Percentiles rank a stretch among this genome's conserved stretches.
These are phyloP conservation scores for Heliconius sara DNA, from an alignment of 2,888 invertebrate genomes.

Conservation along the genomic window DNA sequence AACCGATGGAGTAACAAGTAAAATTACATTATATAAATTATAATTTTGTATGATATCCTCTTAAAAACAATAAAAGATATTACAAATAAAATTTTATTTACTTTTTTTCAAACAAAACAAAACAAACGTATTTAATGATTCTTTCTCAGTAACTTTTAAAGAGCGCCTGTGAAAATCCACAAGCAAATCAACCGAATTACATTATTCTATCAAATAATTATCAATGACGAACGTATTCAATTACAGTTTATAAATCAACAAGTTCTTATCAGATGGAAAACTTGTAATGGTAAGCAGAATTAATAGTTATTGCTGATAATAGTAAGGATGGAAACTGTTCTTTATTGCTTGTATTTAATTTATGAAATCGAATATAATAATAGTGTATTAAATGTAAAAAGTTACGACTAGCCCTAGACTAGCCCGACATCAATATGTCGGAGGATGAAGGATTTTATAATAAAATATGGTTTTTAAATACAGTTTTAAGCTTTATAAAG, in stretches of 20 bases:
- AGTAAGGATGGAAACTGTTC: background rate
- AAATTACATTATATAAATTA: background rate
- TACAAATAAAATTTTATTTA: background rate
- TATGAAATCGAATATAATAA: background rate
- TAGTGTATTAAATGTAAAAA: background rate
- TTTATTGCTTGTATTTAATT: background rate
- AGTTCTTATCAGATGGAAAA: constrained; percentile 19
- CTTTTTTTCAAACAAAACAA: background rate
- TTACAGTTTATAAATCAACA: constrained; percentile 23
- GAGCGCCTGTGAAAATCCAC: constrained; percentile 12
- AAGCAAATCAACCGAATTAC: constrained; percentile 1
- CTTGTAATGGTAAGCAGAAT: constrained; percentile 14
- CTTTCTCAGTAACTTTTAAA: background rate
- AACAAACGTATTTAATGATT: background rate
- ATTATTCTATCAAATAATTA: constrained; percentile 13
- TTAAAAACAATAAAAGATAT: background rate
- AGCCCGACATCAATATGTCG: background rate
- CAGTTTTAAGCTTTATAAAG: background rate
- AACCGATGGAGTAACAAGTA: background rate
- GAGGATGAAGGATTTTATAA: background rate
- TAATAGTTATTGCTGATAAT: constrained; percentile 22
- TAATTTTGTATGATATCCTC: background rate
- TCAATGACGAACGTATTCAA: constrained; percentile 17
- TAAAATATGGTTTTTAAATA: background rate
- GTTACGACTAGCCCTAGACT: background rate